A percentile compares a stretch with the other conserved stretches of the same genome.
Conservation (phyloP, 2,113 vertebrate genomes). For the Salvator merianae region DNA sequence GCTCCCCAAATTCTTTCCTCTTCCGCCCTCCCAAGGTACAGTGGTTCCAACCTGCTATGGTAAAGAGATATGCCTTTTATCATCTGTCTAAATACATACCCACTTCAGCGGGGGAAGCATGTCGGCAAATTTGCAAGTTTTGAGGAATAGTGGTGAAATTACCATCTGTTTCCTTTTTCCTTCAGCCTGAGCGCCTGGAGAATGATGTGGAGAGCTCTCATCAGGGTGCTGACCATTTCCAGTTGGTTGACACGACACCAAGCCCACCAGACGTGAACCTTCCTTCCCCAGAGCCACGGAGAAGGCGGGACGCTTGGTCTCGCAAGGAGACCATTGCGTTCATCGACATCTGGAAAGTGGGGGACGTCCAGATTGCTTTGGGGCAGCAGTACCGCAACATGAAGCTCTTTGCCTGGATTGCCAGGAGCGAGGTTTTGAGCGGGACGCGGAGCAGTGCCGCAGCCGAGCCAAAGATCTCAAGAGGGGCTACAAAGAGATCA, state of each 20-base stretch:
- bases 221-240: neutral
- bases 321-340: conserved; percentile 18
- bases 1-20: no score
- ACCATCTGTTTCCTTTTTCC: neutral
- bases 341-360: conserved; percentile 15
- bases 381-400: conserved; percentile 53
- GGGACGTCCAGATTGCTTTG: neutral
- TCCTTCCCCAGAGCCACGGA: conserved; percentile 1
- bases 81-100: no score
- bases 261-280: neutral
- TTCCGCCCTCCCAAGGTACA: no score
- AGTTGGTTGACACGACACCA: neutral
- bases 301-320: conserved; percentile 2
- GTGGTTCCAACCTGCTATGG: no score
- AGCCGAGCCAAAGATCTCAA: conserved; percentile 68
- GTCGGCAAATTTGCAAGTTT: no score
- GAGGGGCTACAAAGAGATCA: conserved; percentile 65
- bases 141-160: no score
- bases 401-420: conserved; percentile 12
- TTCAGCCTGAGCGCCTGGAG: neutral
- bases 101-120: no score
- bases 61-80: no score
- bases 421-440: conserved; percentile 62
- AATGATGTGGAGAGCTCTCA: neutral
- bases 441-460: conserved; percentile 67